Percentiles rank a stretch among this genome's conserved stretches.
Conservation (phyloP, 2,888 invertebrate species). For the Erebia epiphron region DNA sequence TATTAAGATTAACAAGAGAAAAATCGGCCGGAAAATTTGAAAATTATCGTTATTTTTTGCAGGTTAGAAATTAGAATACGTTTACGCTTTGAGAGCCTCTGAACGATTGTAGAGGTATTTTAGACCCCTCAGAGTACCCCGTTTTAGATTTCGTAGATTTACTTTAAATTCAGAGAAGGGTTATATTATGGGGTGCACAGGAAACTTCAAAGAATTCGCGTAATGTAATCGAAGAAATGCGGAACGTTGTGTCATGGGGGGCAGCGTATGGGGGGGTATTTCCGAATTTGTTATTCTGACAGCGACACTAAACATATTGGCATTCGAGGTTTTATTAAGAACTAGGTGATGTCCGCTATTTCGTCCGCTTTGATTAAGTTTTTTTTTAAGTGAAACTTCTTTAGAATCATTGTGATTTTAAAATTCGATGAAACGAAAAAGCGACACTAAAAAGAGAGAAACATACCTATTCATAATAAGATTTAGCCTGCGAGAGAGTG, state of each 20-base stretch:
- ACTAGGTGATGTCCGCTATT: too few relatives aligned
- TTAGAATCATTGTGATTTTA: too few relatives aligned
- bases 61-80: neutral
- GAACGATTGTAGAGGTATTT: constrained; percentile 27
- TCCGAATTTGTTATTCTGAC: constrained; percentile 10
- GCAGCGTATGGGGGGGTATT: constrained; percentile 2
- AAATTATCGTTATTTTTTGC: neutral
- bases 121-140: constrained; percentile 25
- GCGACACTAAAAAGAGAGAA: too few relatives aligned
- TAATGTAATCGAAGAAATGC: constrained; percentile 26
- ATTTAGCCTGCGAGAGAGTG: too few relatives aligned
- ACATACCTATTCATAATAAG: too few relatives aligned
- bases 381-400: too few relatives aligned
- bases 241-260: constrained; percentile 3
- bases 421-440: too few relatives aligned
- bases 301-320: neutral
- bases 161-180: constrained; percentile 37
- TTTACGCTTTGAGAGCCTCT: constrained; percentile 18
- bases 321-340: neutral
- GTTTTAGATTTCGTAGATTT: constrained; percentile 29
- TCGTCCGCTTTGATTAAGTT: too few relatives aligned
- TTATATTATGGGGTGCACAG: constrained; percentile 18
- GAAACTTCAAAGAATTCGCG: constrained; percentile 34
- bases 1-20: too few relatives aligned
- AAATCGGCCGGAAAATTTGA: too few relatives aligned